These are phyloP conservation scores for Drosophila leontia DNA, from an alignment of 1,140 invertebrate species.

Conservation along the genomic window DNA sequence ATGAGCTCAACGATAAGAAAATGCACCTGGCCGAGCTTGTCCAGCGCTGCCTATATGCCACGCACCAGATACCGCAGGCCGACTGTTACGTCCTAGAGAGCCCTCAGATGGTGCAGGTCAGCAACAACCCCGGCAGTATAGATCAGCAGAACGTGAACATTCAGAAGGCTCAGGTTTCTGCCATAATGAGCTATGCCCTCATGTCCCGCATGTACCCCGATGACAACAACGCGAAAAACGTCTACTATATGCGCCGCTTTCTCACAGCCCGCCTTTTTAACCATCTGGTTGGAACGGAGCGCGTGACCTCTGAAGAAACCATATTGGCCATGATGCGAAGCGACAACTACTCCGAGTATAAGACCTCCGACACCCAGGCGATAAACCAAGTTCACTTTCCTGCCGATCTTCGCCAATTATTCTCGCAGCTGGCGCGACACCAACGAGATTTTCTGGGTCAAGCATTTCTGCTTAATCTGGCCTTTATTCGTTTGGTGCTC, in stretches of 20 bases:
- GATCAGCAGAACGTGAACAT: conserved; percentile 82
- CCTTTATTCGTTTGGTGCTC: conserved; percentile 73
- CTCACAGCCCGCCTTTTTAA: conserved; percentile 74
- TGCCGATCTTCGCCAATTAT: conserved; percentile 43
- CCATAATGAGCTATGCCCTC: conserved; percentile 71
- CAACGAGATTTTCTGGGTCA: conserved; percentile 77
- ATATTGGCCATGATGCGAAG: conserved; percentile 68
- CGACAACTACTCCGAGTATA: conserved; percentile 46
- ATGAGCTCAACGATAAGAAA: conserved; percentile 81
- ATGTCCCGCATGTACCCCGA: conserved; percentile 34
- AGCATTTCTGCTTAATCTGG: conserved; percentile 70
- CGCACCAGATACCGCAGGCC: conserved; percentile 70
- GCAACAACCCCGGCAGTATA: conserved; percentile 72
- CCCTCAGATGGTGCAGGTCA: conserved; percentile 76
- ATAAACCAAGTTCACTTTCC: conserved; percentile 63
- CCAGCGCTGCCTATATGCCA: conserved; percentile 66
- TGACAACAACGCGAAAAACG: conserved; percentile 41
- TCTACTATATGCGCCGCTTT: conserved; percentile 72
- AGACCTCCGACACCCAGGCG: background rate
- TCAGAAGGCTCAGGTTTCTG: conserved; percentile 74
- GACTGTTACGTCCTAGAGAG: conserved; percentile 81
- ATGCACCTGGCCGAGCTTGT: conserved; percentile 71
- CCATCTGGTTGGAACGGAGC: conserved; percentile 75
- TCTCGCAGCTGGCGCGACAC: conserved; percentile 56
- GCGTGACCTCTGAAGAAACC: conserved; percentile 73